These are phyloP conservation scores for Incurvaria masculella DNA, from an alignment of 2,888 invertebrate genomes.

Conservation along the genomic window DNA sequence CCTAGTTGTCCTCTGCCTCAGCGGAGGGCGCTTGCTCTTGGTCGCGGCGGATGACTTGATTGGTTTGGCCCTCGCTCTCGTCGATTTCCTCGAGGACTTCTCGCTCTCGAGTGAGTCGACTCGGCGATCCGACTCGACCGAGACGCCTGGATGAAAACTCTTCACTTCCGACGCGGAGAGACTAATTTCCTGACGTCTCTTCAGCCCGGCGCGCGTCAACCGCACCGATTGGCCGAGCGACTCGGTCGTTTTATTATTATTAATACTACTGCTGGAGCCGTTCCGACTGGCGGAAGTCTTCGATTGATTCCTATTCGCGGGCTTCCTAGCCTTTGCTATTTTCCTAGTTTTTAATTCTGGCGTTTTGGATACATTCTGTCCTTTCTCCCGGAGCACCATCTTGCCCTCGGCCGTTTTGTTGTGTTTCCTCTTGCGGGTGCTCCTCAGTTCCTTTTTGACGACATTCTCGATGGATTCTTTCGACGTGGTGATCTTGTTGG, in stretches of 20 bases:
- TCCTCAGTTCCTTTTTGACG: conserved; percentile 25
- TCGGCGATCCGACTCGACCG: conserved; percentile 37
- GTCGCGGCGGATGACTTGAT: too few relatives aligned
- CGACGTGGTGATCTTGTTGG: conserved; percentile 14
- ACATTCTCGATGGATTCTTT: conserved; percentile 50
- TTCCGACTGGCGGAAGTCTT: too few relatives aligned
- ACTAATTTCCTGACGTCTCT: conserved; percentile 34
- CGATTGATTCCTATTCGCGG: conserved; percentile 18
- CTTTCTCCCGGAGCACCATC: conserved; percentile 43
- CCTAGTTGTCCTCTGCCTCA: too few relatives aligned
- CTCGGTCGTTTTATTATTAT: conserved; percentile 17
- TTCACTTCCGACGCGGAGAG: conserved; percentile 39
- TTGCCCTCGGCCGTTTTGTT: conserved; percentile 33
- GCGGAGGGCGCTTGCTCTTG: too few relatives aligned
- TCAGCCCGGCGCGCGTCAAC: conserved; percentile 36
- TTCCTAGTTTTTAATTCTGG: conserved; percentile 26
- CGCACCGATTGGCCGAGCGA: conserved; percentile 25
- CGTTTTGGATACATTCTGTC: conserved; percentile 27
- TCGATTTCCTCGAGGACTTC: conserved; percentile 17
- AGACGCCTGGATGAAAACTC: conserved; percentile 28
- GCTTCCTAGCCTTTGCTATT: conserved; percentile 28
- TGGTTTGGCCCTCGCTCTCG: conserved; percentile 15
- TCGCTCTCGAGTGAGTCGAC: conserved; percentile 33
- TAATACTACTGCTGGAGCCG: too few relatives aligned
- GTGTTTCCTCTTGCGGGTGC: conserved; percentile 34